phyloP scores from a whole-genome alignment of 2,797 vertebrate species.

The Diplodus puntazzo region DNA sequence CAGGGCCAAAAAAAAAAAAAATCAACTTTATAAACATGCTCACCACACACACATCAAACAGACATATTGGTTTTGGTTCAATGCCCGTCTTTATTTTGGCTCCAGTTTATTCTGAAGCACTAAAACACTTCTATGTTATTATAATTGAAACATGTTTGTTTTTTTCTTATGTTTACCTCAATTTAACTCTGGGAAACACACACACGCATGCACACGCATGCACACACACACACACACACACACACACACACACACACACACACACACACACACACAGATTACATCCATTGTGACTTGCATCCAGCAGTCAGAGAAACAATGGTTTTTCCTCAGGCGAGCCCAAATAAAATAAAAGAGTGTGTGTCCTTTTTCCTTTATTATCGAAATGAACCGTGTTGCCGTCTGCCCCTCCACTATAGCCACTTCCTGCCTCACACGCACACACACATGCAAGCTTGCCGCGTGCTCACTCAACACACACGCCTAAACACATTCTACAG shows the following conservation, averaged over 20 bases:
- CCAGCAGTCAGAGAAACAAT: constrained; percentile 57
- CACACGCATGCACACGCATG: neutral
- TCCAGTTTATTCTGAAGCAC: neutral
- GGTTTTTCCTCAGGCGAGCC: constrained; percentile 77
- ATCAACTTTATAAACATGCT: constrained; percentile 18
- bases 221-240: neutral
- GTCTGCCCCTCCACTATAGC: constrained; percentile 46
- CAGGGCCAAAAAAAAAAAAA: constrained; percentile 23
- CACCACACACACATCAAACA: constrained; percentile 1
- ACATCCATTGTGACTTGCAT: constrained; percentile 34
- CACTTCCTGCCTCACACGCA: constrained; percentile 65
- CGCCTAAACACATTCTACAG: constrained; percentile 43
- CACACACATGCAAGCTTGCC: neutral
- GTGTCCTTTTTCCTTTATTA: constrained; percentile 70
- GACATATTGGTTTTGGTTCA: constrained; percentile 20
- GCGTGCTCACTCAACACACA: constrained; percentile 39
- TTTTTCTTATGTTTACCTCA: constrained; percentile 4
- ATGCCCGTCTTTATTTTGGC: constrained; percentile 31
- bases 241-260: neutral
- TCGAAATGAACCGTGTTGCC: constrained; percentile 48
- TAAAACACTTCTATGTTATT: constrained; percentile 1
- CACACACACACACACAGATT: neutral
- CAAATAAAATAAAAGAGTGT: constrained; percentile 67
- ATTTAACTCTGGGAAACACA: neutral
- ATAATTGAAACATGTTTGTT: constrained; percentile 17